phyloP scores from a whole-genome alignment of 2,113 vertebrate species.

The Arenaria interpres region DNA sequence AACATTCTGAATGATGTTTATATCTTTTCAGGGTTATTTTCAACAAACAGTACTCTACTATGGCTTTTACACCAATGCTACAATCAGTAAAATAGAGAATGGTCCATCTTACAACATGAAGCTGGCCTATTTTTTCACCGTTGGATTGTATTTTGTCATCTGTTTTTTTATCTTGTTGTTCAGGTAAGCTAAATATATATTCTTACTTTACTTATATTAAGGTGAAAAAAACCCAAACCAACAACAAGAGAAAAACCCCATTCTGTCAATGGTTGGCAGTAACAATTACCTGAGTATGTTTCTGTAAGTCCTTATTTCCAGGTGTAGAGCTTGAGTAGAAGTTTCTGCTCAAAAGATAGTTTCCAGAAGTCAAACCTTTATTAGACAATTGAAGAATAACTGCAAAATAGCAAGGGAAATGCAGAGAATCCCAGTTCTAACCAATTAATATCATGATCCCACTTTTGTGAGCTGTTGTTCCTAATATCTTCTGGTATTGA shows the following conservation, averaged over 20 bases:
- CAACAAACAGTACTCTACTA: conserved; percentile 86
- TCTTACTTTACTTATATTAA: neutral
- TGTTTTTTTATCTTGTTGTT: conserved; percentile 86
- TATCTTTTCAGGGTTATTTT: conserved; percentile 76
- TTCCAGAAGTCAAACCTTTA: neutral
- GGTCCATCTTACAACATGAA: conserved; percentile 84
- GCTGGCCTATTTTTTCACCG: conserved; percentile 92
- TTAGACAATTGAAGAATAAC: neutral
- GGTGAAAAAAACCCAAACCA: neutral
- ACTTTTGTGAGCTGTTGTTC: neutral
- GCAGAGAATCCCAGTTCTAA: neutral
- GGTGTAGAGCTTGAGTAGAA: neutral
- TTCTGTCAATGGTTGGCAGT: neutral
- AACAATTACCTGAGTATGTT: neutral
- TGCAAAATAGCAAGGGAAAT: neutral
- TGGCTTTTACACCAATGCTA: conserved; percentile 85
- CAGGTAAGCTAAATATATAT: conserved; percentile 76
- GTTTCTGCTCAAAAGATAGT: neutral
- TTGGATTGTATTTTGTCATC: conserved; percentile 81
- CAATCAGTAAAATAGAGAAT: neutral
- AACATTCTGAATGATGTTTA: neutral
- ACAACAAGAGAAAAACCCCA: rapidly evolving
- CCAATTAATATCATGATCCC: neutral
- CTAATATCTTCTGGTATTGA: neutral
- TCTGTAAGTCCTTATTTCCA: neutral